Conservation (phyloP, 2,888 invertebrate genomes). For the Spisula solida region DNA sequence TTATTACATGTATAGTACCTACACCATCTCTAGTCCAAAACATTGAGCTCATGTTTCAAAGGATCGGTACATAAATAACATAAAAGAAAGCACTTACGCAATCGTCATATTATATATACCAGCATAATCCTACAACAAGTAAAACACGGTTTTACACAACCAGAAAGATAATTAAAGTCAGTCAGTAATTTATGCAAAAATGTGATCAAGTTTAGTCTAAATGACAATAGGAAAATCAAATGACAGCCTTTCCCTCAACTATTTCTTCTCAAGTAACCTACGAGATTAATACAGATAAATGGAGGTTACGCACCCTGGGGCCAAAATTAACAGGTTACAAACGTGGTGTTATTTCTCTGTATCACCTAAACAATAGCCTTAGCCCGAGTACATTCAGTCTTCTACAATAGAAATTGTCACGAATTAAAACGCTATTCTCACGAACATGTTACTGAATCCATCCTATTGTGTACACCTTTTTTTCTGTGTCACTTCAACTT, state of each 20-base stretch:
- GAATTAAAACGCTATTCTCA: slow-evolving; percentile 48
- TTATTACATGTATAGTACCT: background rate
- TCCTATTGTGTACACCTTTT: slow-evolving; percentile 27
- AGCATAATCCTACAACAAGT: background rate
- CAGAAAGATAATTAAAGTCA: background rate
- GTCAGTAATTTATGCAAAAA: slow-evolving; percentile 34
- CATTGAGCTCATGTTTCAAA: background rate
- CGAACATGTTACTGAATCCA: background rate
- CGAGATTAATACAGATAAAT: slow-evolving; percentile 60
- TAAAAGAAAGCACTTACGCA: background rate
- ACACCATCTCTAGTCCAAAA: background rate
- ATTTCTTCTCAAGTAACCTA: slow-evolving; percentile 40
- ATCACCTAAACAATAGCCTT: slow-evolving; percentile 54
- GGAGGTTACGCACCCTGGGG: slow-evolving; percentile 56
- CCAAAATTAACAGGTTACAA: slow-evolving; percentile 66
- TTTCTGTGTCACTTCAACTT: slow-evolving; percentile 46
- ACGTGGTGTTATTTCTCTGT: slow-evolving; percentile 51
- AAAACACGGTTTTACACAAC: background rate
- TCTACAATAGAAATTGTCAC: slow-evolving; percentile 41
- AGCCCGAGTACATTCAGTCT: slow-evolving; percentile 23
- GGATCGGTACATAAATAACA: too few species aligned
- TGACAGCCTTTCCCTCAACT: slow-evolving; percentile 29
- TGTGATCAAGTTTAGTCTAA: slow-evolving; percentile 30
- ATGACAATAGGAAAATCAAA: slow-evolving; percentile 48
- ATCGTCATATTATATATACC: background rate